phyloP scores from a whole-genome alignment of 2,113 vertebrate genomes.

The Accipiter virgatus region DNA sequence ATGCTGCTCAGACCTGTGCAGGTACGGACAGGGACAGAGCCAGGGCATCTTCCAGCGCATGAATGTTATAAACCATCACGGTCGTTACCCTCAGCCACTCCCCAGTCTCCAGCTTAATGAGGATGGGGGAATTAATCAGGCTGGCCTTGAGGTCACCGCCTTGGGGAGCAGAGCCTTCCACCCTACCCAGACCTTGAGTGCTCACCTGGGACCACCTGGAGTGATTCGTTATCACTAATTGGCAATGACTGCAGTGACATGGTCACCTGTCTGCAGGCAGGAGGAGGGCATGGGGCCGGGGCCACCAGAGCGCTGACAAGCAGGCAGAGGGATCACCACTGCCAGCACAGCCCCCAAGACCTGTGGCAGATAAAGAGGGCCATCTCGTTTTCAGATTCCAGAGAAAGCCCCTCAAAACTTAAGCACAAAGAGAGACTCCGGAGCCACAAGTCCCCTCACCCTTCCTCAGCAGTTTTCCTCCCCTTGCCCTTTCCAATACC shows the following conservation, averaged over 20 bases:
- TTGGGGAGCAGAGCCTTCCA: not conserved
- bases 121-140: not conserved
- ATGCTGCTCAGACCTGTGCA: not conserved
- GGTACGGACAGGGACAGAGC: fast-evolving
- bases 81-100: not conserved
- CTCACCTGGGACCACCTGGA: not conserved
- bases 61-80: fast-evolving
- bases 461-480: not conserved
- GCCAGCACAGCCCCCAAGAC: not conserved
- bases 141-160: not conserved
- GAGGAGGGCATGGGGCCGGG: not conserved
- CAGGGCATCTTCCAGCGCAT: fast-evolving
- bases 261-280: not conserved
- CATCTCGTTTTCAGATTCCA: fast-evolving
- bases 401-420: not conserved
- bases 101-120: not conserved
- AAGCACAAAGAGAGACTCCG: fast-evolving
- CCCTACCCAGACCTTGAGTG: not conserved
- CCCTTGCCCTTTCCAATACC: not conserved
- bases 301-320: not conserved
- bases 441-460: not conserved
- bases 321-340: not conserved
- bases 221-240: not conserved
- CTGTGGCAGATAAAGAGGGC: fast-evolving
- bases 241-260: not conserved